phyloP scores from a whole-genome alignment of 2,888 invertebrate species.

The Steinernema carpocapsae region DNA sequence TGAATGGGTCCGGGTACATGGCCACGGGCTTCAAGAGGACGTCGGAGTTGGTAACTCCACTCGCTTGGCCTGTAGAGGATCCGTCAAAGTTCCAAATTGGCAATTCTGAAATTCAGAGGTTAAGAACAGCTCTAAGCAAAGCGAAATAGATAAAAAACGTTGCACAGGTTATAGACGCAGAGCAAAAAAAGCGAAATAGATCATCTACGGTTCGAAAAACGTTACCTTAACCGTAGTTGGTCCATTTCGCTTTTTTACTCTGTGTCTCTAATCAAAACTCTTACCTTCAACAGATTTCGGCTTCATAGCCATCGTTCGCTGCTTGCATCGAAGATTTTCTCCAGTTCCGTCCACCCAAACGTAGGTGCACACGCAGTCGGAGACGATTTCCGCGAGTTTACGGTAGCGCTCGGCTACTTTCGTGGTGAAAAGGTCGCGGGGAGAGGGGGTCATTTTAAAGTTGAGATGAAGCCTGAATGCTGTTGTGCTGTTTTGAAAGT shows the following conservation, averaged over 20 bases:
- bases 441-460: not conserved
- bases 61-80: constrained; percentile 83
- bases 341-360: not conserved
- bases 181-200: no score
- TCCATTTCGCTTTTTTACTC: no score
- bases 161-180: no score
- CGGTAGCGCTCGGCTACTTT: constrained; percentile 1
- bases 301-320: not conserved
- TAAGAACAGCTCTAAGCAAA: no score
- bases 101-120: no score
- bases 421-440: not conserved
- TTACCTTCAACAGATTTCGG: not conserved
- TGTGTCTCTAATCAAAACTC: no score
- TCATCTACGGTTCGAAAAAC: no score
- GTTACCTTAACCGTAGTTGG: no score
- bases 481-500: no score
- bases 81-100: constrained; percentile 72
- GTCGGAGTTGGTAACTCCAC: constrained; percentile 68
- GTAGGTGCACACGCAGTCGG: constrained; percentile 10
- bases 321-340: not conserved
- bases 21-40: constrained; percentile 68
- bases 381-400: not conserved
- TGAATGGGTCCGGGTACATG: constrained; percentile 62
- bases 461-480: no score
- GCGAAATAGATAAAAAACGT: no score